A percentile compares a stretch with the other conserved stretches of the same genome.
These are phyloP conservation scores for Yponomeuta malinellus DNA, from an alignment of 2,888 invertebrate species.

Conservation along the genomic window DNA sequence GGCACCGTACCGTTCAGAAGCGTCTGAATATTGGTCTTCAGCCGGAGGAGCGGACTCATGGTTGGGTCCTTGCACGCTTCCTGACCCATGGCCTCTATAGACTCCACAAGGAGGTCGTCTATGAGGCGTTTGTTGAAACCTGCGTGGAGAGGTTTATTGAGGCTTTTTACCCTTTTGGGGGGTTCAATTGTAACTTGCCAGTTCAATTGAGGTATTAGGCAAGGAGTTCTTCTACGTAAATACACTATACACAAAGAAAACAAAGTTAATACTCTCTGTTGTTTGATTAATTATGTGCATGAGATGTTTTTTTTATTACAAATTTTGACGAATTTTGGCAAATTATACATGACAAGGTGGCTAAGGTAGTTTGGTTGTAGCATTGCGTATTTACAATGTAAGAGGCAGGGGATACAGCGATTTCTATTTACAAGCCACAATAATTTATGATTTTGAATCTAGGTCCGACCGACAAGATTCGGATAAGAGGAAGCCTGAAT, in stretches of 20 bases:
- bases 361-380: neutral
- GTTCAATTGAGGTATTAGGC: neutral
- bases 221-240: no score
- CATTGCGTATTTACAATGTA: neutral
- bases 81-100: slow-evolving; percentile 84
- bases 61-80: slow-evolving; percentile 77
- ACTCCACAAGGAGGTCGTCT: slow-evolving; percentile 87
- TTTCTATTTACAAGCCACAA: no score
- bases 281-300: no score
- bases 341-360: neutral
- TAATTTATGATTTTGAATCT: no score
- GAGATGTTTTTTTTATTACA: no score
- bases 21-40: slow-evolving; percentile 85
- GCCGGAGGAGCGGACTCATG: slow-evolving; percentile 76
- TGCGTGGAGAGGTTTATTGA: slow-evolving; percentile 33
- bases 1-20: slow-evolving; percentile 89
- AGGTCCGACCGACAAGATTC: no score
- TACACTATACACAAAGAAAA: no score
- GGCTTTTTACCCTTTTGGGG: neutral
- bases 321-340: no score
- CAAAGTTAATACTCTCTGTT: no score
- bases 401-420: neutral
- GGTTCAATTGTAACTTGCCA: neutral
- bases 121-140: slow-evolving; percentile 82
- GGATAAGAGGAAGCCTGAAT: no score